A percentile compares a stretch with the other conserved stretches of the same genome.
These are phyloP conservation scores for Trogon melanurus DNA, from an alignment of 2,113 vertebrate genomes.

Conservation along the genomic window DNA sequence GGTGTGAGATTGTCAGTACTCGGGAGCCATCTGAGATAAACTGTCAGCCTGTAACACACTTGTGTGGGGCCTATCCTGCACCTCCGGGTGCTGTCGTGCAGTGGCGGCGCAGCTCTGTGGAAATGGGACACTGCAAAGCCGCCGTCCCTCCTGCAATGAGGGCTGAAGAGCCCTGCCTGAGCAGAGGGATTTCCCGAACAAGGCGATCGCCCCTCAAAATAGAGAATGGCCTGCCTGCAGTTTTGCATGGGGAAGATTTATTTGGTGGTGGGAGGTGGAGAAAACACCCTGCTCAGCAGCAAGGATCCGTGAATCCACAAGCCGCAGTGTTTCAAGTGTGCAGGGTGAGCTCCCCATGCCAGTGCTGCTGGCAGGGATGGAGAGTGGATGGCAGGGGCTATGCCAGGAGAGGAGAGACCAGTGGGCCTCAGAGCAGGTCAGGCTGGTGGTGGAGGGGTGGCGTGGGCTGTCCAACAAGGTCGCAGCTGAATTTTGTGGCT, in stretches of 20 bases:
- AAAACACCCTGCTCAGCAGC: background rate
- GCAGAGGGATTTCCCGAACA: fast-evolving
- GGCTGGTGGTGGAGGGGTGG: no score
- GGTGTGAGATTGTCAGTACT: background rate
- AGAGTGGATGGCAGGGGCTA: background rate
- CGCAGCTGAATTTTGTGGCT: background rate
- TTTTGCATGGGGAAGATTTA: background rate
- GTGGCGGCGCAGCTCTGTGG: fast-evolving
- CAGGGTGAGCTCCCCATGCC: background rate
- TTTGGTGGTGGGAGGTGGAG: background rate
- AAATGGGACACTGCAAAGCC: background rate
- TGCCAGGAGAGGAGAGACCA: no score
- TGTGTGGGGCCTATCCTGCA: background rate
- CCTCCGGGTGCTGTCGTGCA: fast-evolving
- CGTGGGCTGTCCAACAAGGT: background rate
- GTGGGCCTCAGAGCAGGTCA: no score
- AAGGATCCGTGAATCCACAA: background rate
- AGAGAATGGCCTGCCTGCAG: background rate
- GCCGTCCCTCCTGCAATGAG: background rate
- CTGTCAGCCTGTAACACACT: background rate
- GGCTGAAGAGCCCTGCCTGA: background rate
- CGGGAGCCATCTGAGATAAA: background rate
- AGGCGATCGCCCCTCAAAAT: fast-evolving
- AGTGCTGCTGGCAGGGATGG: background rate
- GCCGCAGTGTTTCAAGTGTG: fast-evolving